These are phyloP conservation scores for Athene noctua DNA, from an alignment of 2,113 vertebrate genomes.

Conservation along the genomic window DNA sequence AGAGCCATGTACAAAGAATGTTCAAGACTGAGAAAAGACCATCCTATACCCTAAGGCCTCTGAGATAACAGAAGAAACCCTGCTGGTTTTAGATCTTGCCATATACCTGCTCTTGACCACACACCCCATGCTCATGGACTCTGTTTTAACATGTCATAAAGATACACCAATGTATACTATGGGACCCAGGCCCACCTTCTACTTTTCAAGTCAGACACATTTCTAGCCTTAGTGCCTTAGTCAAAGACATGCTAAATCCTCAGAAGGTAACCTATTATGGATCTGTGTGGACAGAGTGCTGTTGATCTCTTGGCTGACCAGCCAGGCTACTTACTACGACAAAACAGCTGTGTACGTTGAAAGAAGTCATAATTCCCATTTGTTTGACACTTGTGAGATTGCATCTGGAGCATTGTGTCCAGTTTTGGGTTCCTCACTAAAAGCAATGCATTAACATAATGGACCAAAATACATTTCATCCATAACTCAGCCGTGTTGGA, in stretches of 20 bases:
- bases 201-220: neutral
- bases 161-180: rapidly evolving
- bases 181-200: neutral
- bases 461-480: neutral
- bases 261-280: neutral
- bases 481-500: neutral
- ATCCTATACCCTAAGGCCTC: neutral
- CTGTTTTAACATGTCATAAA: neutral
- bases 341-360: neutral
- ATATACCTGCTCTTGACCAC: neutral
- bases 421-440: neutral
- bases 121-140: rapidly evolving
- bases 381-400: neutral
- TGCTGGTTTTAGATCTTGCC: neutral
- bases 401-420: neutral
- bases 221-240: neutral
- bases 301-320: neutral
- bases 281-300: neutral
- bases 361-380: neutral
- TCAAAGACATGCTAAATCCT: neutral
- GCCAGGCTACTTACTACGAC: neutral
- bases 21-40: neutral
- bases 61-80: neutral
- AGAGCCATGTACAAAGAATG: neutral
- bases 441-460: neutral